Evolutionary conservation across 1,140 invertebrate species (phyloP).

Genomic region (Zaprionus vittiger): DNA sequence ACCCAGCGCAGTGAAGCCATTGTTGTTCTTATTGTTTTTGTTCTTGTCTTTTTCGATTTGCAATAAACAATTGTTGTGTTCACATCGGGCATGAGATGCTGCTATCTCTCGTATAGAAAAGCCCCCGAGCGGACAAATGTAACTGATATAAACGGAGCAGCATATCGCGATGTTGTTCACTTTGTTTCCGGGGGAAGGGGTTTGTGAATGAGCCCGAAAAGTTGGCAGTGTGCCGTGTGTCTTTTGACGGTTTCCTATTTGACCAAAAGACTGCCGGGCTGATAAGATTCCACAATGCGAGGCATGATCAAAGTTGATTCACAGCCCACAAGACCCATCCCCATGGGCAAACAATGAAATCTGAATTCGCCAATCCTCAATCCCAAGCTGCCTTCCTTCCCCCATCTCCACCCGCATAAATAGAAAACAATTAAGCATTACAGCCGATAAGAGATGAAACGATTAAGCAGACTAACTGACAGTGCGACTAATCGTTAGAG

Average conservation of each 20-base stretch:
- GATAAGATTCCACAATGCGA: slow-evolving; percentile 26
- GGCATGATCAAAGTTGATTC: slow-evolving; percentile 25
- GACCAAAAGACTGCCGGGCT: slow-evolving; percentile 1
- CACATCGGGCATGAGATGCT: slow-evolving; percentile 37
- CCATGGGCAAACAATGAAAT: slow-evolving; percentile 61
- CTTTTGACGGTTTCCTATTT: background rate
- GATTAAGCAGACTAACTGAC: slow-evolving; percentile 37
- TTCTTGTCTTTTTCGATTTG: slow-evolving; percentile 44
- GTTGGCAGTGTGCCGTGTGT: slow-evolving; percentile 5
- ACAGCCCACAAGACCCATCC: slow-evolving; percentile 24
- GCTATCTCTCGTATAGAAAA: slow-evolving; percentile 26
- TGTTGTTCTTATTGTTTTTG: slow-evolving; percentile 14
- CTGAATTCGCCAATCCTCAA: slow-evolving; percentile 3
- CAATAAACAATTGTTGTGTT: slow-evolving; percentile 48
- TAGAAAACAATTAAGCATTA: slow-evolving; percentile 78
- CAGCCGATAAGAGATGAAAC: slow-evolving; percentile 65
- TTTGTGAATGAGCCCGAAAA: slow-evolving; percentile 4
- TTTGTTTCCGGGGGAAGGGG: slow-evolving; percentile 19
- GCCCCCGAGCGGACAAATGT: slow-evolving; percentile 1
- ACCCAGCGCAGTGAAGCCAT: slow-evolving; percentile 20
- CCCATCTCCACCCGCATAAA: slow-evolving; percentile 57
- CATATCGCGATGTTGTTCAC: slow-evolving; percentile 27
- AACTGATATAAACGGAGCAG: slow-evolving; percentile 21
- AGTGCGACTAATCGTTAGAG: slow-evolving; percentile 48
- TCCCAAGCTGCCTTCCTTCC: background rate